phyloP scores from a whole-genome alignment of 2,113 vertebrate species.

The Bungarus multicinctus region DNA sequence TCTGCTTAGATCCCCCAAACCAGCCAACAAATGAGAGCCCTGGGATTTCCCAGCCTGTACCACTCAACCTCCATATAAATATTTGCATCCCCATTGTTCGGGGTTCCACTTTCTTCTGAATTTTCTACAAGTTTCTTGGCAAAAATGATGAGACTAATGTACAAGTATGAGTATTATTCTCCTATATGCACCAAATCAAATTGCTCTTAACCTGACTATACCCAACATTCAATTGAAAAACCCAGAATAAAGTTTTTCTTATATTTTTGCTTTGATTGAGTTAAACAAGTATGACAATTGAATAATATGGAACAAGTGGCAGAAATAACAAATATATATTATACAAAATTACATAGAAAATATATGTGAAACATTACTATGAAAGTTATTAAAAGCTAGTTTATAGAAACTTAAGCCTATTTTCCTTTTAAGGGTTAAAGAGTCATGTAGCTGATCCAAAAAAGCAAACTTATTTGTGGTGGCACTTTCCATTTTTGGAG shows the following conservation, averaged over 20 bases:
- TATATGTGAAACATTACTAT: rapidly evolving
- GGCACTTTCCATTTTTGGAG: not conserved
- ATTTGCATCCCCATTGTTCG: not conserved
- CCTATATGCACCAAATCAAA: not conserved
- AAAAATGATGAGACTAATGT: not conserved
- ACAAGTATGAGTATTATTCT: not conserved
- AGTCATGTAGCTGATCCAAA: not conserved
- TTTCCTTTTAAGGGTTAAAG: not conserved
- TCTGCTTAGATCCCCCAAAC: not conserved
- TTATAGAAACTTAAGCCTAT: not conserved
- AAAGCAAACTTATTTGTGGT: not conserved
- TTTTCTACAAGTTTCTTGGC: not conserved
- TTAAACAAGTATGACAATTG: rapidly evolving
- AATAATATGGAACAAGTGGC: not conserved
- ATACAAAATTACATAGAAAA: rapidly evolving
- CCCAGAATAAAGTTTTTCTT: rapidly evolving
- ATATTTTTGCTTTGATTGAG: not conserved
- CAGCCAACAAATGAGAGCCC: not conserved
- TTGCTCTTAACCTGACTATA: not conserved
- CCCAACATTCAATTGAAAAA: not conserved
- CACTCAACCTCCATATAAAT: not conserved
- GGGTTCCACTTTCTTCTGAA: not conserved
- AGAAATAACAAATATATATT: rapidly evolving
- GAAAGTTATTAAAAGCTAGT: not conserved
- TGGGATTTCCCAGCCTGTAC: not conserved